These are phyloP conservation scores for Brachionus manjavacas DNA, from an alignment of 1,140 invertebrate genomes.

Conservation along the genomic window DNA sequence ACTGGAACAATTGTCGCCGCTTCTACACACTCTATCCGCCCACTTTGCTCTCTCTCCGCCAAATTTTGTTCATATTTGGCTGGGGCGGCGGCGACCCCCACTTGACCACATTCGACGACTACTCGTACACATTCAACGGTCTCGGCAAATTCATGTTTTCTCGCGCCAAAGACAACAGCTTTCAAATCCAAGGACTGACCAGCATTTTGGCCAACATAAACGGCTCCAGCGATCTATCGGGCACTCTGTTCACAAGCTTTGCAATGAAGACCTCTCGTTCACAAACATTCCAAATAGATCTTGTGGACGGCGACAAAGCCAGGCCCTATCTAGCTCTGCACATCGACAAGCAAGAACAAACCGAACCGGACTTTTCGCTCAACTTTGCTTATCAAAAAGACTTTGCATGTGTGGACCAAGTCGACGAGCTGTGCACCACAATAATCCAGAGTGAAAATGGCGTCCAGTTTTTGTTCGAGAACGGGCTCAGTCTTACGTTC, in stretches of 20 bases:
- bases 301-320: background rate
- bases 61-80: background rate
- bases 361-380: background rate
- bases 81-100: conserved; percentile 35
- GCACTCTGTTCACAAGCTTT: conserved; percentile 8
- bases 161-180: background rate
- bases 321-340: background rate
- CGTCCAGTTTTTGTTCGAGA: conserved; percentile 9
- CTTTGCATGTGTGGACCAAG: background rate
- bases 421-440: background rate
- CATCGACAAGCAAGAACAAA: background rate
- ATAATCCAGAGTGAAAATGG: background rate
- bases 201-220: background rate
- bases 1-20: conserved; percentile 25
- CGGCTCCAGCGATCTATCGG: background rate
- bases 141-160: conserved; percentile 18
- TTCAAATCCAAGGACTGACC: conserved; percentile 14
- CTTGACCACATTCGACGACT: conserved; percentile 26
- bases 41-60: background rate
- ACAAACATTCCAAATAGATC: background rate
- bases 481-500: conserved; percentile 3
- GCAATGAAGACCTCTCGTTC: background rate
- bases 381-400: conserved; percentile 8
- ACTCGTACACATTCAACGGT: conserved; percentile 20
- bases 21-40: conserved; percentile 11